phyloP scores from a whole-genome alignment of 2,888 invertebrate genomes.

The Cetonia aurata region DNA sequence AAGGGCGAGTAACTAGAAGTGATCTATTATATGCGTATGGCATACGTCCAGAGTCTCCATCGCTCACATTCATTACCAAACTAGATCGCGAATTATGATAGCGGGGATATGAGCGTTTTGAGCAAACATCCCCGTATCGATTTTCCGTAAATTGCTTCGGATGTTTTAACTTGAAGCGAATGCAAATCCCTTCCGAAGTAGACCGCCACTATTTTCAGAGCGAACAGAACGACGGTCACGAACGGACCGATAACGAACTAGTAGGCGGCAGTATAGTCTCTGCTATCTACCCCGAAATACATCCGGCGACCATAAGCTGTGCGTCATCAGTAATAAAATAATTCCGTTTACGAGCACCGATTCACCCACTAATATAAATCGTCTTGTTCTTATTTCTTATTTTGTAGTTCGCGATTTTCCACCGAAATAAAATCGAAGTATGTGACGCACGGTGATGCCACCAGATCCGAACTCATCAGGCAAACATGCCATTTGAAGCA shows the following conservation, averaged over 20 bases:
- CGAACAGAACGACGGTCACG: conserved; percentile 53
- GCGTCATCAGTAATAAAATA: conserved; percentile 42
- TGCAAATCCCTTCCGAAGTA: conserved; percentile 58
- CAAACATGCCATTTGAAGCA: conserved; percentile 67
- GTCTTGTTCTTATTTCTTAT: conserved; percentile 15
- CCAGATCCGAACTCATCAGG: conserved; percentile 62
- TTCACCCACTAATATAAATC: conserved; percentile 9
- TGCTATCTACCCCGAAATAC: conserved; percentile 31
- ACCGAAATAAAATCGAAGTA: conserved; percentile 64
- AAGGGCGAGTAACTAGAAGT: neutral
- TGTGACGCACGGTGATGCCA: conserved; percentile 60
- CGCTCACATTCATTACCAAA: conserved; percentile 32
- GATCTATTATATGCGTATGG: conserved; percentile 1
- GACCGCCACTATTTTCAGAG: conserved; percentile 50
- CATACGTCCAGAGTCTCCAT: conserved; percentile 14
- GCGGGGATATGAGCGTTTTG: conserved; percentile 45
- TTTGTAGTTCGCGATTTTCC: conserved; percentile 44
- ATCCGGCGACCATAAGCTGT: conserved; percentile 26
- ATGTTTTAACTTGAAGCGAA: conserved; percentile 56
- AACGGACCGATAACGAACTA: conserved; percentile 38
- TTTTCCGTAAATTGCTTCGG: conserved; percentile 58
- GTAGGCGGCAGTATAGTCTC: conserved; percentile 14
- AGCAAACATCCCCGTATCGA: conserved; percentile 54
- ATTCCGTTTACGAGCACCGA: neutral
- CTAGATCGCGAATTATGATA: conserved; percentile 44